Conservation (phyloP, 2,113 vertebrate species). For the Sceloporus undulatus region DNA sequence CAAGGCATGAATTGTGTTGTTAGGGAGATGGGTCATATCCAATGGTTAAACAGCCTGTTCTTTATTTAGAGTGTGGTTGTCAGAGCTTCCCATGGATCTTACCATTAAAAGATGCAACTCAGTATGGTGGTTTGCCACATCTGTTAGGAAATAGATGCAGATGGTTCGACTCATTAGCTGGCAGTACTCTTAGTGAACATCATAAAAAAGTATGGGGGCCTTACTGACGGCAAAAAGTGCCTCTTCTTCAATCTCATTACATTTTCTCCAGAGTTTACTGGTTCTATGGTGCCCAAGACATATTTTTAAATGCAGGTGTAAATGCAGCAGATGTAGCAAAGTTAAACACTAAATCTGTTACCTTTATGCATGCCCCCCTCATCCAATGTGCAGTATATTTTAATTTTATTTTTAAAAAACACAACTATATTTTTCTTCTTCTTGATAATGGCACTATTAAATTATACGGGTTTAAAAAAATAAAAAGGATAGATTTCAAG, state of each 20-base stretch:
- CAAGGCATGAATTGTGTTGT: slow-evolving; percentile 35
- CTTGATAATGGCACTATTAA: background rate
- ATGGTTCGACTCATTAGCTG: slow-evolving; percentile 77
- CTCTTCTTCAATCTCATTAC: slow-evolving; percentile 73
- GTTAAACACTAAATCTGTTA: slow-evolving; percentile 7
- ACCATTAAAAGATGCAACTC: slow-evolving; percentile 57
- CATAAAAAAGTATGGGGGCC: slow-evolving; percentile 60
- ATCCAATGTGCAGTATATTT: background rate
- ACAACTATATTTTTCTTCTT: background rate
- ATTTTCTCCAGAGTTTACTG: slow-evolving; percentile 49
- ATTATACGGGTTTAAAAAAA: background rate
- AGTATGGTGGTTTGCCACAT: slow-evolving; percentile 56
- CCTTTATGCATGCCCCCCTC: background rate
- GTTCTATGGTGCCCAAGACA: slow-evolving; percentile 23
- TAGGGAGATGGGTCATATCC: background rate
- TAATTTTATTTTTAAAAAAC: background rate
- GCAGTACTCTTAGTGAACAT: slow-evolving; percentile 66
- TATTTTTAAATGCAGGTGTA: background rate
- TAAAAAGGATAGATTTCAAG: background rate
- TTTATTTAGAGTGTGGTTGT: slow-evolving; percentile 18
- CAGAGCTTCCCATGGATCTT: slow-evolving; percentile 43
- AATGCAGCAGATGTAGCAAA: slow-evolving; percentile 41
- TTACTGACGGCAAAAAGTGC: slow-evolving; percentile 66
- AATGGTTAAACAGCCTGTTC: background rate
- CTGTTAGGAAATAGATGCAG: slow-evolving; percentile 73